Evolutionary conservation across 2,113 vertebrate genomes (phyloP).

Genomic region (Pardalotus punctatus): DNA sequence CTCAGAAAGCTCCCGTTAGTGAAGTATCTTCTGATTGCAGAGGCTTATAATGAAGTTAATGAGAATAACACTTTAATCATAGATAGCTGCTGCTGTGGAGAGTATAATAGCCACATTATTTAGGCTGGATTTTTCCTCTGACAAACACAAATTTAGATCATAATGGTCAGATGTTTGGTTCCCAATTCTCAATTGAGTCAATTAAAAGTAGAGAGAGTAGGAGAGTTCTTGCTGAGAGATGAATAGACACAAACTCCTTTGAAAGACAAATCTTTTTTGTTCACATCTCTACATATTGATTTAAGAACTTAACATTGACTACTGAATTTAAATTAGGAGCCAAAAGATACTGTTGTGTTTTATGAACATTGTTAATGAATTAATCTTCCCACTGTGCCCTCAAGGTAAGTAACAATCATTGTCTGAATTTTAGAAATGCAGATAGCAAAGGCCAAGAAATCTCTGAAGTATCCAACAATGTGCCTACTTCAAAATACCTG

Average conservation of each 20-base stretch:
- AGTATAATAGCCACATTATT: not conserved
- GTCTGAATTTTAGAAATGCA: not conserved
- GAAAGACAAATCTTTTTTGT: slow-evolving; percentile 22
- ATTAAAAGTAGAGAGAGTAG: slow-evolving; percentile 40
- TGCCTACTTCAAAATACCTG: not conserved
- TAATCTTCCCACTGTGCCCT: not conserved
- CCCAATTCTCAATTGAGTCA: slow-evolving; percentile 45
- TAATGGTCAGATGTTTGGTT: slow-evolving; percentile 25
- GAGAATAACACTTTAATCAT: slow-evolving; percentile 34
- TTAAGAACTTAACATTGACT: slow-evolving; percentile 23
- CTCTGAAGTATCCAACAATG: not conserved
- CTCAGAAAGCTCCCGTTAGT: not conserved
- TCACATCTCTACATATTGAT: slow-evolving; percentile 29
- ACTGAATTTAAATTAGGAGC: slow-evolving; percentile 51
- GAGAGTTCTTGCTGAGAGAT: slow-evolving; percentile 22
- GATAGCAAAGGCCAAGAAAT: not conserved
- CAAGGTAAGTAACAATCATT: slow-evolving; percentile 17
- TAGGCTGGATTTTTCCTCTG: slow-evolving; percentile 20
- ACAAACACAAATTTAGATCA: slow-evolving; percentile 12
- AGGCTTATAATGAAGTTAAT: slow-evolving; percentile 29
- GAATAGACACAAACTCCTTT: slow-evolving; percentile 17
- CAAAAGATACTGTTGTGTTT: slow-evolving; percentile 23
- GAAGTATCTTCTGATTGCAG: slow-evolving; percentile 8
- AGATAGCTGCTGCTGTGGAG: not conserved
- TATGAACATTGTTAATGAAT: slow-evolving; percentile 37